phyloP scores from a whole-genome alignment of 2,113 vertebrate genomes.

The Felis chaus region DNA sequence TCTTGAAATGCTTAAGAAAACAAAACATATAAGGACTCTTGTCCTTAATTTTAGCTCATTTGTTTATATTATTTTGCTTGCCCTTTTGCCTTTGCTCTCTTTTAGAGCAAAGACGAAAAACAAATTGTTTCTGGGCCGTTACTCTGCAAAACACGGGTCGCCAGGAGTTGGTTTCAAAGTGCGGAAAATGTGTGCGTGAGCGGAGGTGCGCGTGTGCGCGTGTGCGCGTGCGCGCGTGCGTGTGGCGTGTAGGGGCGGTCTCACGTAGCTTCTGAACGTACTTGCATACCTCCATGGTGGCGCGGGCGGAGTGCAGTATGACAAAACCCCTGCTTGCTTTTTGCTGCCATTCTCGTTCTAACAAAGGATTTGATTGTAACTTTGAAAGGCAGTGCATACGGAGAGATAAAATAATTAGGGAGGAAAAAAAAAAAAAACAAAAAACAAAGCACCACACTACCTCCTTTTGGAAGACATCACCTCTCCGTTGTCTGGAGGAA shows the following conservation, averaged over 20 bases:
- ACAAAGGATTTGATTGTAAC: background rate
- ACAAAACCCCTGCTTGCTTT: background rate
- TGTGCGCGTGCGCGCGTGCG: too few species aligned
- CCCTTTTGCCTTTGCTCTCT: background rate
- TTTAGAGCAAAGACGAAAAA: background rate
- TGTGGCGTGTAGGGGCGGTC: too few species aligned
- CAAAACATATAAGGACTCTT: background rate
- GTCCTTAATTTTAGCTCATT: background rate
- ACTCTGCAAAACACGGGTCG: background rate
- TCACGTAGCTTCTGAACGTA: background rate
- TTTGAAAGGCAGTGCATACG: background rate
- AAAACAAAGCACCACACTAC: too few species aligned
- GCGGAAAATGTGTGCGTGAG: accelerated
- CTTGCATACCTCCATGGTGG: too few species aligned
- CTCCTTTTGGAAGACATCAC: background rate
- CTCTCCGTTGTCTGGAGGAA: background rate
- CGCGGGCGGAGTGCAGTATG: accelerated
- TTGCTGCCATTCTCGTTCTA: background rate
- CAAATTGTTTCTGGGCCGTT: background rate
- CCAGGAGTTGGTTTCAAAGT: background rate
- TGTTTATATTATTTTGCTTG: background rate
- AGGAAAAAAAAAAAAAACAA: background rate
- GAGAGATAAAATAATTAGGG: background rate
- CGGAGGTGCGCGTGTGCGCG: accelerated
- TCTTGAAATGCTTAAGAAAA: background rate